Base-by-base conservation (phyloP, 1,140 invertebrate genomes). In the Lepidostoma basale region DNA sequence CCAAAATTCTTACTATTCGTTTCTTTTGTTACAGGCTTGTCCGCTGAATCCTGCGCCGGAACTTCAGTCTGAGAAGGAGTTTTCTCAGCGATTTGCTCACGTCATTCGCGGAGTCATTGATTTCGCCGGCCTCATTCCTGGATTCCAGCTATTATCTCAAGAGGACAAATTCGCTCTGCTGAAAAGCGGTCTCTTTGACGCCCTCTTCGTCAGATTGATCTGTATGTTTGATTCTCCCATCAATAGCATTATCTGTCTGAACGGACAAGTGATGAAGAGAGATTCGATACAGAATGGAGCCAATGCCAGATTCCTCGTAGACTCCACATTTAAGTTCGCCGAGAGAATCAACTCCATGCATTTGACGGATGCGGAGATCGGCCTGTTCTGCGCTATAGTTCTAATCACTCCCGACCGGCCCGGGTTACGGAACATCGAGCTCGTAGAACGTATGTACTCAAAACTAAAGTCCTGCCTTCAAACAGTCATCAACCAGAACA, bases 291-390 rank as follows among this genome's bases (percentile, higher is more conserved):
- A 94, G 80, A 92, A 91, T 77, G 91, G 89, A 74, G 93, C 92
- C 68, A 97, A 97, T 82, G 94, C 95, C 9, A 86, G 94, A 73
- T 98, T 97, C 78, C 88, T 99, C 25, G 92, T 98, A 81, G 94
- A 98, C 76, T 97, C 94, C 67, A 98, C 98, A 84, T 97, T 98
- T 79, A 97, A 98, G 76, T 97, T 99, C 81, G 94, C 96, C 39
- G 95, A 97, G 76, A 87, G 94, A 71, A 91, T 98, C 78, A 97
- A 98, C 78, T 88, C 89, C 5, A 87, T 98, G 76, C 88, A 91
- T 76, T 83, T 99, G 56, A 92, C 92, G 9, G 97, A 98, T 77
- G 91, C 92, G 26, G 95, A 98, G 78, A 88, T 98, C 62, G 96
- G 94, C 25, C 84, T 99, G 0, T 97, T 98, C 83, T 97, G 94